phyloP scores from a whole-genome alignment of 2,888 invertebrate species.

The Cancer borealis region DNA sequence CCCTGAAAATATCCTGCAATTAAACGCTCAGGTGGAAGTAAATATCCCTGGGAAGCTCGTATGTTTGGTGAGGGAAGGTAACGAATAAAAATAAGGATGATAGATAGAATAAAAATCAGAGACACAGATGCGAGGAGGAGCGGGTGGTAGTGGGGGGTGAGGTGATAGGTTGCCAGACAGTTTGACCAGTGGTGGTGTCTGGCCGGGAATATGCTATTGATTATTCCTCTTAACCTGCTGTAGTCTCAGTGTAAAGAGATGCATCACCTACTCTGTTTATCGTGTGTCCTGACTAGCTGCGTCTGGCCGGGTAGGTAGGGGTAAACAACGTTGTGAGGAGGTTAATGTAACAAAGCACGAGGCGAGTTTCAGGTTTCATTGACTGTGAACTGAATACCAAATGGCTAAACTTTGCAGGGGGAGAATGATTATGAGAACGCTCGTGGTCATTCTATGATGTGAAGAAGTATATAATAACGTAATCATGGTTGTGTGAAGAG shows the following conservation, averaged over 20 bases:
- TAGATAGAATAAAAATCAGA: neutral
- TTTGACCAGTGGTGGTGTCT: conserved; percentile 20
- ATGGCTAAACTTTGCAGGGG: neutral
- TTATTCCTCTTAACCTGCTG: conserved; percentile 32
- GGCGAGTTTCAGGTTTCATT: neutral
- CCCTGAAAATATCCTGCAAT: neutral
- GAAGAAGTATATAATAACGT: neutral
- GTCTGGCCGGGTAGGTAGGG: neutral
- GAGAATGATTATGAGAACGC: neutral
- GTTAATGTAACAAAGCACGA: neutral
- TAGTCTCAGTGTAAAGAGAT: conserved; percentile 13
- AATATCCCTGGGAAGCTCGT: neutral
- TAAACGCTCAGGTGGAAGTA: neutral
- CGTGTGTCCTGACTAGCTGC: neutral
- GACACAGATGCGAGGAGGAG: neutral
- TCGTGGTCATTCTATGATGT: neutral
- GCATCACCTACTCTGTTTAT: neutral
- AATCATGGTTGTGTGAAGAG: neutral
- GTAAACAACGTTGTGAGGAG: neutral
- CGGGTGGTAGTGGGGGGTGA: neutral
- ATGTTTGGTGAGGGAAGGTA: neutral
- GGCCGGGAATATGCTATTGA: conserved; percentile 32
- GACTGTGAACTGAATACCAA: neutral
- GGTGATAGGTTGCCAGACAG: conserved; percentile 8
- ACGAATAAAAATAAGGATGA: neutral